Evolutionary conservation across 2,888 invertebrate genomes (phyloP), one percentile per base, ranked within the genome.

Genomic region (Epirrhoe alternata): DNA sequence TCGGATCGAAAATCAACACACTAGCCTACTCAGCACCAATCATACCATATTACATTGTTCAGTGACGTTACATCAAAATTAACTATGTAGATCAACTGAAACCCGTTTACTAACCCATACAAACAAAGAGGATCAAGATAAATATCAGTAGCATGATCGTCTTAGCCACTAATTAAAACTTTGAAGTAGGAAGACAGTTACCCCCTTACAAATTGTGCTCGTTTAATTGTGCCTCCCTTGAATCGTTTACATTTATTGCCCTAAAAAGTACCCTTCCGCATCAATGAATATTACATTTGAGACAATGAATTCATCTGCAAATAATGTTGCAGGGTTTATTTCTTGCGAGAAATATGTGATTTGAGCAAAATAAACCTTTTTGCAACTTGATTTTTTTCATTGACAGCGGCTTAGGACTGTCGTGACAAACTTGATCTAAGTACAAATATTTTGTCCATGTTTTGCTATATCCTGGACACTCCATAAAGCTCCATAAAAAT

Each of bases 231-330:
- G 77, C 79, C 76, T 80, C 74, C 78, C 76, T 74, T 72, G 42
- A 54, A 57, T 82, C 84, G 84, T 86, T 87, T 84, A 84, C 86
- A 85, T 87, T 87, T 86, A 88, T 86, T 85, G 81, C 81, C 74
- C 79, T 82, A 84, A 82, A 82, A 82, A 82, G 75, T 80, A 74
- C 67, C 73, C 71, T 74, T 74, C 74, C 74, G 72, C 76, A 65
- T 73, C 74, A 66, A 78, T 80, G 79, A 81, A 81, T 82, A 76
- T 74, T 72, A 72, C 70, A 72, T 71, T 67, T 60, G 67, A 72
- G 72, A 74, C 69, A 71, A 72, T 71, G 71, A 71, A 74, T 72
- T 72, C 61, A 68, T 72, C 66, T 72, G 62, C 57, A 68, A 72
- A 71, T 72, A 71, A 70, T 67, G 66, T 68, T 60, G 59, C 59